Evolutionary conservation across 2,113 vertebrate genomes (phyloP), one percentile per base, ranked within the genome.

Genomic region (Dromaius novaehollandiae): DNA sequence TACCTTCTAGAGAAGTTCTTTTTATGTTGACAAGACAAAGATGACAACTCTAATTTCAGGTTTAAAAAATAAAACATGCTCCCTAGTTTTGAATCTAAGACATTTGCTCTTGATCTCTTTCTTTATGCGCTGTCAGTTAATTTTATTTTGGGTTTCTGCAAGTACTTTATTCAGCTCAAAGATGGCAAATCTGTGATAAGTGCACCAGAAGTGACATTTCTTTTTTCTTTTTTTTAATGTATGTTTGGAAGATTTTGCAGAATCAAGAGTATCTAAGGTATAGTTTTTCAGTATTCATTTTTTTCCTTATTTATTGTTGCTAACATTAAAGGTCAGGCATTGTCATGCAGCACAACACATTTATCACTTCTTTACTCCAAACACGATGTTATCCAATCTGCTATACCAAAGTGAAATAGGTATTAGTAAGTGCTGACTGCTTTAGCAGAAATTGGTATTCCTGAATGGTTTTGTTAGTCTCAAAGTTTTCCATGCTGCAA

Each of bases 181-280:
- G 48, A 55, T 78, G 71, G 42, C 86, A 96, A 44, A 81, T 70
- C 74, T 83, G 80, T 92, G 58, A 86, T 83, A 42, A 30, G 64
- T 82, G 44, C 74, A 71, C 71, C 88, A 95, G 83, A 94, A 93
- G 58, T 80, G 82, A 89, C 92, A 94, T 60, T 68, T 94, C 80
- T 34, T 69, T 87, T 84, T 75, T 34, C 56, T 87, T 89, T 56
- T n/a, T 85, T 88, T 64, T 36, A 58, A 34, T 34, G 17, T 77
- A 11, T 60, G 20, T 84, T 86, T 69, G 84, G 90, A 90, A 78
- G 44, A 83, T 87, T 68, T 84, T 87, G 84, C 69, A 50, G 68
- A 80, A 83, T 92, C 51, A 34, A 34, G 90, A 93, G 84, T 55
- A 76, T 53, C 53, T 66, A 3, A 75, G 81, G 70, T 51, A 5